A percentile compares a stretch with the other conserved stretches of the same genome.
Conservation (phyloP, 2,113 vertebrate species). For the Hippocampus abdominalis region DNA sequence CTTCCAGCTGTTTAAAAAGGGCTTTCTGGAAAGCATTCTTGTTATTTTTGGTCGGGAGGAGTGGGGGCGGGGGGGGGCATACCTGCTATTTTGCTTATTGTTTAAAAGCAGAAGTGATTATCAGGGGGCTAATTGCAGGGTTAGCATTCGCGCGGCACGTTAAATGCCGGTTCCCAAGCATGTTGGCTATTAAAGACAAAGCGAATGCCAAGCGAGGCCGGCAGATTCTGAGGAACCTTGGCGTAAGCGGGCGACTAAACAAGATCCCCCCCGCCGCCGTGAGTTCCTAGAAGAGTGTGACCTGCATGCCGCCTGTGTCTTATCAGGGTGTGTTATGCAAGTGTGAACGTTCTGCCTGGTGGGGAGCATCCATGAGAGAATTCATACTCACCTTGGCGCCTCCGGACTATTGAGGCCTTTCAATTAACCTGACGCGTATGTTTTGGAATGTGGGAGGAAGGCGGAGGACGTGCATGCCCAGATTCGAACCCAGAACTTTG, state of each 20-base stretch:
- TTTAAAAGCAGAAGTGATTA: background rate
- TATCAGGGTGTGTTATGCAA: conserved; percentile 49
- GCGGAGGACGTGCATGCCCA: background rate
- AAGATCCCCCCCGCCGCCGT: background rate
- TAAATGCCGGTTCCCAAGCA: background rate
- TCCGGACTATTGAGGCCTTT: no score
- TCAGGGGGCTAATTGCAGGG: conserved; percentile 12
- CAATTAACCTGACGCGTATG: no score
- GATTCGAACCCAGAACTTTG: background rate
- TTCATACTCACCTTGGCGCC: no score
- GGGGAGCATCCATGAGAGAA: background rate
- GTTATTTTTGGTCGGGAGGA: conserved; percentile 18
- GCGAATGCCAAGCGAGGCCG: background rate
- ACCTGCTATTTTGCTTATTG: conserved; percentile 19
- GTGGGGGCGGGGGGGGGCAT: background rate
- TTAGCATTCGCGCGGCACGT: background rate
- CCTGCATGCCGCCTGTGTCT: conserved; percentile 32
- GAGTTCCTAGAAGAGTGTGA: conserved; percentile 10
- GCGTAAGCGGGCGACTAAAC: conserved; percentile 8
- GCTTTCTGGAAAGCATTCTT: background rate
- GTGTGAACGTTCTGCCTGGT: conserved; percentile 17
- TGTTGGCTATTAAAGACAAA: background rate
- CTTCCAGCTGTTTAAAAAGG: conserved; percentile 34
- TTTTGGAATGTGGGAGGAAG: no score
- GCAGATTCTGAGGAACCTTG: background rate